A percentile compares a stretch with the other conserved stretches of the same genome.
phyloP scores from a whole-genome alignment of 1,140 invertebrate species.

The Ericerus pela region DNA sequence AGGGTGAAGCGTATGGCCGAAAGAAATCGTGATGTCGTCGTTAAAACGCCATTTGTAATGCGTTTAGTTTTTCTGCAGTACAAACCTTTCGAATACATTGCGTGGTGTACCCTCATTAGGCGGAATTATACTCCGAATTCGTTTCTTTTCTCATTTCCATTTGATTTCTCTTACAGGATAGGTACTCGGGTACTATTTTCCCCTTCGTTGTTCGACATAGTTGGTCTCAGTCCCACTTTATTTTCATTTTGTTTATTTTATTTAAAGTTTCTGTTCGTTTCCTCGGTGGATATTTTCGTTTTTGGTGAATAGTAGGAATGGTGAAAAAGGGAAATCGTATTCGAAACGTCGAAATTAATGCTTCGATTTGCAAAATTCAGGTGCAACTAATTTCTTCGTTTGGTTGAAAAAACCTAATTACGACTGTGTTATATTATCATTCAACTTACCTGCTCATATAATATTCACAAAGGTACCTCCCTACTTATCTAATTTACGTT shows the following conservation, averaged over 20 bases:
- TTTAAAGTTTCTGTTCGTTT: no score
- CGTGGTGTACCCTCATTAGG: neutral
- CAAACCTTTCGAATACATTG: neutral
- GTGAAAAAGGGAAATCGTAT: no score
- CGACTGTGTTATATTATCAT: no score
- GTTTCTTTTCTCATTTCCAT: neutral
- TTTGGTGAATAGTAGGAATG: neutral
- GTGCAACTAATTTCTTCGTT: neutral
- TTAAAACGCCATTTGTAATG: slow-evolving; percentile 1
- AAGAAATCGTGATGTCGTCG: no score
- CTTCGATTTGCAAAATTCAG: neutral
- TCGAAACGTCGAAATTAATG: neutral
- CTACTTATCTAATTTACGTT: no score
- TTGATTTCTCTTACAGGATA: neutral
- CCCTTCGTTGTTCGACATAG: no score
- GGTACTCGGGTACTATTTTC: no score
- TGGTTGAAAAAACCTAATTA: neutral
- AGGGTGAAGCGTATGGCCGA: no score
- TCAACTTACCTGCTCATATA: no score
- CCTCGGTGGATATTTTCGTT: neutral
- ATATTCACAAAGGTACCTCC: no score
- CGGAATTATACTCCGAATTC: neutral
- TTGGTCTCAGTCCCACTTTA: no score
- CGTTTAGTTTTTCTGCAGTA: neutral
- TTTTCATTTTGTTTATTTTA: no score